Evolutionary conservation across 2,113 vertebrate genomes (phyloP).

Genomic region (Genyomyrus donnyi): DNA sequence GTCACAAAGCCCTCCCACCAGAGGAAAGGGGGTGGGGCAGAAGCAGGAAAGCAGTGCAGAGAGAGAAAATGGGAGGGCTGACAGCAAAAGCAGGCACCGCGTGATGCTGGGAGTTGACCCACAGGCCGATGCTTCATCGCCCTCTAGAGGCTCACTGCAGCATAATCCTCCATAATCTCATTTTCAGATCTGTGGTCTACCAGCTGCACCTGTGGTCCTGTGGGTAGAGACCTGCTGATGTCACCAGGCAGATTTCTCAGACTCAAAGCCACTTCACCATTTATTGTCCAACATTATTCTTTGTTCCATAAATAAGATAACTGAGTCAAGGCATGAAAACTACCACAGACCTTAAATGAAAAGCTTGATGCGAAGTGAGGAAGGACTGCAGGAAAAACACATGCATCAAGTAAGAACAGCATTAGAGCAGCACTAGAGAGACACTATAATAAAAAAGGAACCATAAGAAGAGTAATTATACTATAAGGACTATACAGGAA

Average conservation of each 20-base stretch:
- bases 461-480: neutral
- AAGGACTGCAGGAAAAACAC: neutral
- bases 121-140: neutral
- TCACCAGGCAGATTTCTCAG: neutral
- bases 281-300: neutral
- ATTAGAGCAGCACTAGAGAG: neutral
- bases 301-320: neutral
- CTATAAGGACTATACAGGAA: neutral
- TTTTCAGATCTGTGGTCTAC: neutral
- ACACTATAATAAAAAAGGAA: neutral
- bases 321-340: neutral
- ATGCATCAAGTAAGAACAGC: neutral
- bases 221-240: neutral
- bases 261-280: neutral
- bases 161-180: neutral
- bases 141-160: neutral
- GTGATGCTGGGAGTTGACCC: neutral
- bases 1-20: conserved; percentile 1
- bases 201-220: neutral
- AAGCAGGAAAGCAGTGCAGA: neutral
- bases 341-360: neutral
- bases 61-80: neutral
- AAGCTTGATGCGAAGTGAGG: neutral
- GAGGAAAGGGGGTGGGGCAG: neutral
- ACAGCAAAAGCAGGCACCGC: neutral